These are phyloP conservation scores for Calameuta pallipes DNA, from an alignment of 2,888 invertebrate species.

Conservation along the genomic window DNA sequence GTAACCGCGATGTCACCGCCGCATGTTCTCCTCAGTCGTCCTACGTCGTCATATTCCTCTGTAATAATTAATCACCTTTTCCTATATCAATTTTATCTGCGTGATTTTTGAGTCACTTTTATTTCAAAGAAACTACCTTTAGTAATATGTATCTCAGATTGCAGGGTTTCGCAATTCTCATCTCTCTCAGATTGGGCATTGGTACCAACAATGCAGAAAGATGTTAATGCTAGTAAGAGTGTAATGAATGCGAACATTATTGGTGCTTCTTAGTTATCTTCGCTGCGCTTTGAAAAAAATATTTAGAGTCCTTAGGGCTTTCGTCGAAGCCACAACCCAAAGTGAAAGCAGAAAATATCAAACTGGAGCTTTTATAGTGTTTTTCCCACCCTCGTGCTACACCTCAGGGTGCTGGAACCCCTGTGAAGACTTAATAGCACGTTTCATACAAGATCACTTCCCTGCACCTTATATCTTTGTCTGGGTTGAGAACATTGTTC, in stretches of 20 bases:
- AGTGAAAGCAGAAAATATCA: constrained; percentile 48
- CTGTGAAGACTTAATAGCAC: constrained; percentile 54
- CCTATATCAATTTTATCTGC: too few relatives aligned
- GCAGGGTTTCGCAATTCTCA: constrained; percentile 87
- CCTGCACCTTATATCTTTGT: constrained; percentile 17
- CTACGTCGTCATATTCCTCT: constrained; percentile 91
- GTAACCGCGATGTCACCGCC: constrained; percentile 90
- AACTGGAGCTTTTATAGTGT: constrained; percentile 55
- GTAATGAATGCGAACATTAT: constrained; percentile 29
- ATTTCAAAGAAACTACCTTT: constrained; percentile 73
- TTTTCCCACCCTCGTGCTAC: constrained; percentile 42
- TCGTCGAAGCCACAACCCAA: constrained; percentile 24
- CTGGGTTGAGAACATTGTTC: neutral
- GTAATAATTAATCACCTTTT: constrained; percentile 32
- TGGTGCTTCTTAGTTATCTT: constrained; percentile 10
- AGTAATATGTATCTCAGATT: constrained; percentile 87
- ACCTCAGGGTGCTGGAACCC: constrained; percentile 45
- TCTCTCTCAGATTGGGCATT: constrained; percentile 65
- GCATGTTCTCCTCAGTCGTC: constrained; percentile 86
- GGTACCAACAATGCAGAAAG: constrained; percentile 22
- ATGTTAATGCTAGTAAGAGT: constrained; percentile 19
- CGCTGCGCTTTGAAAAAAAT: neutral
- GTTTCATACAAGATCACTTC: constrained; percentile 34
- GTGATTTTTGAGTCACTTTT: too few relatives aligned
- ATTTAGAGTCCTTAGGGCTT: constrained; percentile 4